Evolutionary conservation across 1,140 invertebrate genomes (phyloP).

Genomic region (Eriocheir sinensis): DNA sequence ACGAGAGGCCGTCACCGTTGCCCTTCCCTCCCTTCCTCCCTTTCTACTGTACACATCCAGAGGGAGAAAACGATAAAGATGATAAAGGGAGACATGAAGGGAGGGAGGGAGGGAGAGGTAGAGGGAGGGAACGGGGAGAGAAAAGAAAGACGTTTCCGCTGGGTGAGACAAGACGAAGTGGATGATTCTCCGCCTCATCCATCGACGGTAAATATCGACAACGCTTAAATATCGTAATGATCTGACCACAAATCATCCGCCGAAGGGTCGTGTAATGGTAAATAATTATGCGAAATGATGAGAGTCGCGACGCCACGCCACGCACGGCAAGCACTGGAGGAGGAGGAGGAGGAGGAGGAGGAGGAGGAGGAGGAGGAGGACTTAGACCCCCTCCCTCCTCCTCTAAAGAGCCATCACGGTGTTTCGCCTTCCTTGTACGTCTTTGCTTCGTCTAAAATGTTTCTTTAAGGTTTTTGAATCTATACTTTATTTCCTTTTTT

Average conservation of each 20-base stretch:
- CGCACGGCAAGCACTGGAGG: not conserved
- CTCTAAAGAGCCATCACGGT: too few species aligned
- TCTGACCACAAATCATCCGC: not conserved
- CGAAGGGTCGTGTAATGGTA: slow-evolving; percentile 23
- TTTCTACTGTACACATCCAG: not conserved
- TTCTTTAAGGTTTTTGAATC: too few species aligned
- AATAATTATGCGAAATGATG: slow-evolving; percentile 40
- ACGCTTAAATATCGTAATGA: slow-evolving; percentile 58
- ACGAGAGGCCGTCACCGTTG: not conserved
- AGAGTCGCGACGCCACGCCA: not conserved
- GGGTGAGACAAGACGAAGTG: slow-evolving; percentile 28
- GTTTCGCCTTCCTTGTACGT: too few species aligned
- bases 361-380: not conserved
- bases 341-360: too few species aligned
- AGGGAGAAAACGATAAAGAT: not conserved
- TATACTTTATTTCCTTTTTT: too few species aligned
- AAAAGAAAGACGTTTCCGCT: not conserved
- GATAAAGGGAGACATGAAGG: not conserved
- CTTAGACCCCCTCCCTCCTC: too few species aligned
- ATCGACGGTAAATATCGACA: slow-evolving; percentile 6
- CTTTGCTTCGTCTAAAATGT: too few species aligned
- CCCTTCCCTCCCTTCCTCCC: not conserved
- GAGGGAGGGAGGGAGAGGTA: not conserved
- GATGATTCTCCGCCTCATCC: not conserved
- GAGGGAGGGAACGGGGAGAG: not conserved